These are phyloP conservation scores for Cyclura pinguis DNA, from an alignment of 2,797 vertebrate species.

Conservation along the genomic window DNA sequence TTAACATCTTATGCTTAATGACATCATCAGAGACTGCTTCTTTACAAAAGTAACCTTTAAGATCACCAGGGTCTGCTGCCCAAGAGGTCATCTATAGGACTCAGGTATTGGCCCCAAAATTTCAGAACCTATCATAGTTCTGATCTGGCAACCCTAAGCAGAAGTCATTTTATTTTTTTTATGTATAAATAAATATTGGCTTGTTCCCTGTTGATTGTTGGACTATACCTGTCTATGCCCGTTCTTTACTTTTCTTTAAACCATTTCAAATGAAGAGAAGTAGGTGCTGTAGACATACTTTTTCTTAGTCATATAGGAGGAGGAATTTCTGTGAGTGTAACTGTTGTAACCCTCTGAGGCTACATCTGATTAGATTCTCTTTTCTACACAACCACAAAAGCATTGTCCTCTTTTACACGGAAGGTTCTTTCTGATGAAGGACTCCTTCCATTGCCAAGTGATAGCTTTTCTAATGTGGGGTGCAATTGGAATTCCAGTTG, in stretches of 20 bases:
- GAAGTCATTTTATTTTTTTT: not conserved
- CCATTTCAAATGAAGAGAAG: not conserved
- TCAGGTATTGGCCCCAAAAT: no score
- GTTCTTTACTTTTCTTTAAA: not conserved
- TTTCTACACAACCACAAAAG: not conserved
- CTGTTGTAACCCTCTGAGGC: not conserved
- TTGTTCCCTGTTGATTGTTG: not conserved
- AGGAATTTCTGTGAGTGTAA: not conserved
- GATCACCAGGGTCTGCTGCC: no score
- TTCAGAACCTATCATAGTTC: no score
- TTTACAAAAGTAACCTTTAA: no score
- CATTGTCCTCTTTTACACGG: no score
- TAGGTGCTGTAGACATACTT: not conserved
- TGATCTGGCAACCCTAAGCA: not conserved
- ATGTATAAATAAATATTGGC: not conserved
- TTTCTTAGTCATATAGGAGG: not conserved
- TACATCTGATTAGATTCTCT: not conserved
- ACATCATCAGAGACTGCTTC: no score
- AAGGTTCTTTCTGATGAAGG: no score
- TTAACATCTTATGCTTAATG: no score
- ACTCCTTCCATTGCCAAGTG: no score
- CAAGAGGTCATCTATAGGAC: no score
- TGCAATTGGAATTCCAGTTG: no score
- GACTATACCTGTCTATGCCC: not conserved
- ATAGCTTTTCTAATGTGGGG: no score